Base-by-base conservation (phyloP, 2,113 vertebrate species). In the Prunella himalayana region DNA sequence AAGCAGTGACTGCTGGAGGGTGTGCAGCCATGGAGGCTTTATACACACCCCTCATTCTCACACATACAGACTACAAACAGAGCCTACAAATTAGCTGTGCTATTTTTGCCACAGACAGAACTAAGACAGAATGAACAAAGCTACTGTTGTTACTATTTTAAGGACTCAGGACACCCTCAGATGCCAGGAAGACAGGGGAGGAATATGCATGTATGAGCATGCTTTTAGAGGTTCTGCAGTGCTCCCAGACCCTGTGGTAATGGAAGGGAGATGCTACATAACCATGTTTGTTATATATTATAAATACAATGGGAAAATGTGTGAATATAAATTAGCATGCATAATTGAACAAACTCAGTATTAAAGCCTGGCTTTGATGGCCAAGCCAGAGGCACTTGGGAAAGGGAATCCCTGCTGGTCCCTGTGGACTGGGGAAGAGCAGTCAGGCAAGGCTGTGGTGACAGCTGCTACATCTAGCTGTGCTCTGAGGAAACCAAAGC, bases 121-220 rank as follows among this genome's bases (percentile, higher is more conserved):
- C 80, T 77, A 91, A 87, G 82, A 61, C 17, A 2, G 78, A 91
- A 95, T 37, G 90, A 96, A 96, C 90, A 97, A 95, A 96, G 91
- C 94, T 90, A 19, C 85, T 95, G 94, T 95, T n/a, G 85, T 92
- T 97, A 44, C 96, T 97, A 97, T 95, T 97, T 97, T 95, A 90
- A 90, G 94, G 71, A 63, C 93, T 82, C 30, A 91, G 95, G 93
- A 96, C 87, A 97, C 90, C 93, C 93, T 97, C 84, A 73, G 90
- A 95, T 86, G 92, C 25, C 53, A 50, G 22, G 56, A 85, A 94
- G 89, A 92, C 84, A 91, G 89, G 76, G 84, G 87, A 94, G 78
- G 87, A 86, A 95, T 95, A 45, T 44, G 35, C 37, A 83, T 57
- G 68, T 86, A 33, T 24, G 47, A 94, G 86, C 44, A 35, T 31